These are phyloP conservation scores for Ceratotherium simum DNA, from an alignment of 2,113 vertebrate species.

Conservation along the genomic window DNA sequence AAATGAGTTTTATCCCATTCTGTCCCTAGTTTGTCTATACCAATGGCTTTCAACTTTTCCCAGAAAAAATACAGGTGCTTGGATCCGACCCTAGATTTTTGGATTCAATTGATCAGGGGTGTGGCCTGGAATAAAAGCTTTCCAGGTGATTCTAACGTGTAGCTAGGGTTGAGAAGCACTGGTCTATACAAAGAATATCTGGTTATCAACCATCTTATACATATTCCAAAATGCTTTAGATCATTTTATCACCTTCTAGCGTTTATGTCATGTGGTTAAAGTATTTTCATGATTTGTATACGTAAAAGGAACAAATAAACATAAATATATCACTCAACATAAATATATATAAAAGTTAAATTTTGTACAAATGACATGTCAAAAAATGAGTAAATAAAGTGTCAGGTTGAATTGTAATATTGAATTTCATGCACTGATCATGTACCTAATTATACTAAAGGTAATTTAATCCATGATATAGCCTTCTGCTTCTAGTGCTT, in stretches of 20 bases:
- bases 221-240: background rate
- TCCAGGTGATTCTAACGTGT: background rate
- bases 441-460: constrained; percentile 40
- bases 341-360: background rate
- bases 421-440: constrained; percentile 57
- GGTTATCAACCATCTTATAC: background rate
- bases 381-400: constrained; percentile 32
- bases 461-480: constrained; percentile 45
- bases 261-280: background rate
- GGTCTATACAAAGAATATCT: background rate
- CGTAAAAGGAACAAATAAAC: background rate
- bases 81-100: background rate
- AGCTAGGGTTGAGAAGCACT: background rate
- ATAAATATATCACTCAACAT: background rate
- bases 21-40: background rate
- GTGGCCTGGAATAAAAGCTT: background rate
- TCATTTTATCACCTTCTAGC: background rate
- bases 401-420: constrained; percentile 6
- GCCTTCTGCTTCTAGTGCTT: constrained; percentile 20
- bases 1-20: background rate
- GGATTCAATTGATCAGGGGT: background rate
- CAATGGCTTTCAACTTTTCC: background rate
- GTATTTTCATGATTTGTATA: background rate
- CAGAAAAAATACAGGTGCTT: background rate
- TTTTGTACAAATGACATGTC: constrained; percentile 20